Conservation (phyloP, 2,113 vertebrate species). For the Eclectus roratus region DNA sequence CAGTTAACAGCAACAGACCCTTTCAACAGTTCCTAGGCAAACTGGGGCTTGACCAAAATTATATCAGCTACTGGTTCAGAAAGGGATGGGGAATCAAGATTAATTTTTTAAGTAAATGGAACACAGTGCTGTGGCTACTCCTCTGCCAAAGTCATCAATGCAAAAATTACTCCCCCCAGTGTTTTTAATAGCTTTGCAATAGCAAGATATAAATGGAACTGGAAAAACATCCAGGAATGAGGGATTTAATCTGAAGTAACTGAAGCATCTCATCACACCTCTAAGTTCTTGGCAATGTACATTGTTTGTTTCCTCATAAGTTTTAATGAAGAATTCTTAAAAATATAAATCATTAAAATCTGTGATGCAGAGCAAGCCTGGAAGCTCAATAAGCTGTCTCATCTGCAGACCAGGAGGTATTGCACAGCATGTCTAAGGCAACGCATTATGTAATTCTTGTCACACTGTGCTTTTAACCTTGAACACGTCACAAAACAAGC, state of each 20-base stretch:
- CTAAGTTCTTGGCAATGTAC: neutral
- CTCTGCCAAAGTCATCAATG: neutral
- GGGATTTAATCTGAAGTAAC: neutral
- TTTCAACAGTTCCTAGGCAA: neutral
- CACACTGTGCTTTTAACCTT: neutral
- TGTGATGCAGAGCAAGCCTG: neutral
- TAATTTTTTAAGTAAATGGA: neutral
- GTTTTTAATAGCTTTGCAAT: neutral
- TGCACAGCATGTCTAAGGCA: neutral
- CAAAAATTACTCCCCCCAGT: neutral
- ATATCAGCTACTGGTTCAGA: neutral
- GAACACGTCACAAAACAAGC: neutral
- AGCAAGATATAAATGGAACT: neutral
- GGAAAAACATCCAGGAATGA: neutral
- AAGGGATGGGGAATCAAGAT: neutral
- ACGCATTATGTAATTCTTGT: neutral
- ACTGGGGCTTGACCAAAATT: neutral
- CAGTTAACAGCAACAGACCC: neutral
- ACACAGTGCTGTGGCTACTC: neutral
- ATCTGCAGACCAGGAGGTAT: fast-evolving
- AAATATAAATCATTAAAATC: neutral
- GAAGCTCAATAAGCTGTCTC: neutral
- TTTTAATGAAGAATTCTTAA: neutral
- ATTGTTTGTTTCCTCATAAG: neutral
- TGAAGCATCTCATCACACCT: neutral